A percentile compares a stretch with the other conserved stretches of the same genome.
phyloP scores from a whole-genome alignment of 2,888 invertebrate genomes.

The Pyrocoelia pectoralis region DNA sequence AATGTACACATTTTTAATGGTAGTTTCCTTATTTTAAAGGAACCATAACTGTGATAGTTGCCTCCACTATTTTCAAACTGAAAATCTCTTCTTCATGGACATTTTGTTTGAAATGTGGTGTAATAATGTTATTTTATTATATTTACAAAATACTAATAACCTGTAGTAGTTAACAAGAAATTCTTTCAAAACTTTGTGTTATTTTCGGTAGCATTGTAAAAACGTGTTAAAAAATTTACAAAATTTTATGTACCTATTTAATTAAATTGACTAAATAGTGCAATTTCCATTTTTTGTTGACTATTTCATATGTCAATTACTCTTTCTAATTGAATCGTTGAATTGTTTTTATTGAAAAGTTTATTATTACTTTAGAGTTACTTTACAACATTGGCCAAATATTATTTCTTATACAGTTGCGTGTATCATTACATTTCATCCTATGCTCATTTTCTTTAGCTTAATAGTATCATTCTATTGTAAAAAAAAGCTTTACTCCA shows the following conservation, averaged over 20 bases:
- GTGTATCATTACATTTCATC: neutral
- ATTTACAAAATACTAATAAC: slow-evolving; percentile 21
- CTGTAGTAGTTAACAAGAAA: slow-evolving; percentile 7
- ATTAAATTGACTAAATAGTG: neutral
- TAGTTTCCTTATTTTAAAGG: slow-evolving; percentile 3
- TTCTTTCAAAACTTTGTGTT: too few species aligned
- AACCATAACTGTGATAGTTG: slow-evolving; percentile 16
- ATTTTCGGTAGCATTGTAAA: neutral
- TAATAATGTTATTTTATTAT: slow-evolving; percentile 37
- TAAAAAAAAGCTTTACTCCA: slow-evolving; percentile 16
- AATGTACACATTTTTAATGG: neutral
- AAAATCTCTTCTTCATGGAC: slow-evolving; percentile 1
- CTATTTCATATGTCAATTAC: neutral
- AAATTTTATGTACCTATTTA: neutral
- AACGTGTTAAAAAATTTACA: neutral
- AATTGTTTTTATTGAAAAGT: slow-evolving; percentile 3
- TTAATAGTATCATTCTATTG: neutral
- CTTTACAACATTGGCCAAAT: neutral
- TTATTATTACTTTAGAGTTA: neutral
- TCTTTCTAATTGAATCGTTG: neutral
- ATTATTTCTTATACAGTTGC: neutral
- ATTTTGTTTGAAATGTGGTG: slow-evolving; percentile 14
- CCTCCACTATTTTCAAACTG: slow-evolving; percentile 10
- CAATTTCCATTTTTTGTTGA: neutral
- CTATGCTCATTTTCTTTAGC: neutral